Evolutionary conservation across 2,113 vertebrate species (phyloP).

Genomic region (Prionailurus bengalensis): DNA sequence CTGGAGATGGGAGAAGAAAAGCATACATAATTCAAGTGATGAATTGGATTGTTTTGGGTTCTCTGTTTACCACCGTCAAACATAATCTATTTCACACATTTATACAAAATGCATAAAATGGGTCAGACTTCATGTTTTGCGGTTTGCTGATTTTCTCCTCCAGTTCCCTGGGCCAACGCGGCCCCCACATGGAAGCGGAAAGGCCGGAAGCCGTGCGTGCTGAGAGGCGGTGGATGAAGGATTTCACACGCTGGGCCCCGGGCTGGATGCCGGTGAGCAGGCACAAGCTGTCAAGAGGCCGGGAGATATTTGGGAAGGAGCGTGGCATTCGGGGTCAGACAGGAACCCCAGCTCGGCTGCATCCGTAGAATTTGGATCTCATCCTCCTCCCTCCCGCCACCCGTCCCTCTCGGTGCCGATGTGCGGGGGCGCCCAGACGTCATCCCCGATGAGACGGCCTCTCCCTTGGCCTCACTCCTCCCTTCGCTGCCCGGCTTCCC

Average conservation of each 20-base stretch:
- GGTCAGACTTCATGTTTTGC: conserved; percentile 71
- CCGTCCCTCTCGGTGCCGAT: not conserved
- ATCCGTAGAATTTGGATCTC: not conserved
- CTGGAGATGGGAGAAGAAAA: conserved; percentile 58
- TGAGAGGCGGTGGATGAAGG: not conserved
- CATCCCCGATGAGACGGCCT: too few species aligned
- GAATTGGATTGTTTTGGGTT: conserved; percentile 60
- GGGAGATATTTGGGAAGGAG: not conserved
- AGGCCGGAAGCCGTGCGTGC: not conserved
- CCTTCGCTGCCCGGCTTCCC: not conserved
- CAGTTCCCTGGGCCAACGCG: conserved; percentile 48
- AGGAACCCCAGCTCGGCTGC: not conserved
- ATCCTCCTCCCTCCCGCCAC: not conserved
- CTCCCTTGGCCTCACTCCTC: not conserved
- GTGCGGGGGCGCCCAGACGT: not conserved
- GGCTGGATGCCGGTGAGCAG: not conserved
- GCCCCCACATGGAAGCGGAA: not conserved
- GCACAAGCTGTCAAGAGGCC: not conserved
- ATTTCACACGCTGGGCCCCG: not conserved
- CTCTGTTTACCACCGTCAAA: conserved; percentile 76
- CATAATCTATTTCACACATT: conserved; percentile 75
- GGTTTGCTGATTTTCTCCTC: conserved; percentile 69
- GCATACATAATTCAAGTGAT: conserved; percentile 68
- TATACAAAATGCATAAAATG: conserved; percentile 68
- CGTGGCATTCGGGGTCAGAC: not conserved